phyloP scores from a whole-genome alignment of 23 tunicate species.

The Phallusia fumigata region DNA sequence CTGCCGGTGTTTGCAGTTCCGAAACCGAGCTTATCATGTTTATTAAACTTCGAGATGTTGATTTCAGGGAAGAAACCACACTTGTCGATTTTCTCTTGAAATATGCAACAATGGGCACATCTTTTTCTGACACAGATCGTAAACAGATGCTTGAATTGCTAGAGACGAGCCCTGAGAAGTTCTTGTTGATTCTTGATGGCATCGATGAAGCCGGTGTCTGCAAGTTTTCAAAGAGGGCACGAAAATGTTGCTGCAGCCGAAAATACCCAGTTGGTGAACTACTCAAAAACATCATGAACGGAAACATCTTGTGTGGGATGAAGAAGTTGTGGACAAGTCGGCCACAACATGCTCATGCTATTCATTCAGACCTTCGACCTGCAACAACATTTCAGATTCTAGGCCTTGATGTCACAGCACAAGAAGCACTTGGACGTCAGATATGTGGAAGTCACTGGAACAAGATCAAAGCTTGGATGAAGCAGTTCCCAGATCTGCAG shows the following conservation, averaged over 20 bases:
- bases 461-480: background rate
- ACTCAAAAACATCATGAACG: background rate
- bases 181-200: constrained; percentile 8
- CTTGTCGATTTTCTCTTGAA: constrained; percentile 12
- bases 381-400: background rate
- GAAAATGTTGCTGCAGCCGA: background rate
- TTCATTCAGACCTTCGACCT: background rate
- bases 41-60: background rate
- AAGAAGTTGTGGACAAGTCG: constrained; percentile 17
- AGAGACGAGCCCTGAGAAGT: background rate
- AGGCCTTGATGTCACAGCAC: background rate
- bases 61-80: background rate
- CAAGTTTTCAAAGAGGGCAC: background rate
- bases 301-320: background rate
- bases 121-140: background rate
- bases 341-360: background rate
- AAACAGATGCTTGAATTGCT: background rate
- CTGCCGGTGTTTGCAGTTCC: background rate
- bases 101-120: background rate
- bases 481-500: constrained; percentile 8
- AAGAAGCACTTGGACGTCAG: constrained; percentile 4
- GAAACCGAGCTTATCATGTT: background rate
- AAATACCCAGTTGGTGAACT: background rate
- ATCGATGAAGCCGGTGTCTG: background rate
- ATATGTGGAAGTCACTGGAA: background rate